Evolutionary conservation across 2,113 vertebrate species (phyloP), one percentile per base, ranked within the genome.

Genomic region (Philantomba maxwellii): DNA sequence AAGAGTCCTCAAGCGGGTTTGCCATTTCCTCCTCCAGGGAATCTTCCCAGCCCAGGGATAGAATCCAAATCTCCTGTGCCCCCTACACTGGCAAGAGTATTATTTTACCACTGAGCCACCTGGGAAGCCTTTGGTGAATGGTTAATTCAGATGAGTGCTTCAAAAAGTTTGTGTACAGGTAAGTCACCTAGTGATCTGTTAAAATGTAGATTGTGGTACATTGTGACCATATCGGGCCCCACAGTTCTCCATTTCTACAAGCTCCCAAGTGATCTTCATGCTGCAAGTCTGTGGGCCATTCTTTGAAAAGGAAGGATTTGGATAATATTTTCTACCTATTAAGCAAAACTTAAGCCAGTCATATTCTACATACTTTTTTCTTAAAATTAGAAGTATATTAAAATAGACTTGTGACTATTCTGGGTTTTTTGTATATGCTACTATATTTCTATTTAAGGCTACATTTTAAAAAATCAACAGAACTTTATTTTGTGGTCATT

Each of bases 351-450:
- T 64, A 96, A 82, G 53, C 55, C 28, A 89, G 55, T 5, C 28
- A 39, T 47, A 64, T 25, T 39, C 60, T 85, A 9, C 14, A 47
- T 88, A 23, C 6, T 80, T 97, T 97, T 83, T 87, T n/a, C 89
- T 90, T 94, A 95, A 96, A 96, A 91, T 64, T 53, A 64, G 19
- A 85, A 84, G n/a, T 57, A 82, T 75, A 55, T 89, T 88, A 64
- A 88, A 93, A 95, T 86, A 75, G 23, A 82, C 9, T 90, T 96
- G 96, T 26, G 66, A 36, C 3, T 51, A n/a, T 82, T 83, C 7
- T 28, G 75, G 23, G 9, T 47, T 95, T 91, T 93, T 81, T 93
- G 6, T 83, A 15, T 87, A 51, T 47, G 21, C 28, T 66, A 33
- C 19, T 53, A 17, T 90, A 84, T 92, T 94, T 88, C 73, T 91